These are phyloP conservation scores for Cephalotes varians DNA, from an alignment of 2,888 invertebrate genomes.

Conservation along the genomic window DNA sequence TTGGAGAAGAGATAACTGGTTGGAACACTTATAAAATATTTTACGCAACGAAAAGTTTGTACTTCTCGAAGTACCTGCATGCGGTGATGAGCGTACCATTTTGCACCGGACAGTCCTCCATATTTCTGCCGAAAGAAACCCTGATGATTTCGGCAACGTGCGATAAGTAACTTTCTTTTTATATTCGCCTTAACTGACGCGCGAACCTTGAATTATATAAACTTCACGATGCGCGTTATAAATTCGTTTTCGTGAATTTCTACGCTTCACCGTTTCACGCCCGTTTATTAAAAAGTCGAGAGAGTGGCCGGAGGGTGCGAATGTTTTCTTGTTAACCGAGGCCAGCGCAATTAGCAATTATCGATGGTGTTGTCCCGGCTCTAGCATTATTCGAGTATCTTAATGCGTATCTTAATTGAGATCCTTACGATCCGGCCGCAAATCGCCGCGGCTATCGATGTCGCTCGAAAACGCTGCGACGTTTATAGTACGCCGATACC, in stretches of 20 bases:
- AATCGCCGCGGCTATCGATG: background rate
- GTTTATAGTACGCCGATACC: conserved; percentile 6
- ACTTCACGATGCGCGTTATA: background rate
- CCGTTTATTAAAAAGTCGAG: conserved; percentile 26
- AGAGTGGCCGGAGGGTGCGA: background rate
- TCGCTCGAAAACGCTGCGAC: conserved; percentile 1
- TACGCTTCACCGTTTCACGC: background rate
- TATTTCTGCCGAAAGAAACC: conserved; percentile 19
- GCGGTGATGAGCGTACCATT: background rate
- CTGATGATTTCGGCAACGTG: conserved; percentile 12
- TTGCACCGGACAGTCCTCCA: background rate
- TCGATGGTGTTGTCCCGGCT: background rate
- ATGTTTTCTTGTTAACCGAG: background rate
- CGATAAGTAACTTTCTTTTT: conserved; percentile 30
- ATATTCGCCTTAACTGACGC: background rate
- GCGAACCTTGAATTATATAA: conserved; percentile 8
- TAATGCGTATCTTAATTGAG: conserved; percentile 36
- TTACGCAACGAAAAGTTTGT: background rate
- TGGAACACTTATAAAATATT: conserved; percentile 3
- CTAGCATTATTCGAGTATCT: background rate
- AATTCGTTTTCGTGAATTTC: background rate
- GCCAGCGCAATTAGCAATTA: conserved; percentile 26
- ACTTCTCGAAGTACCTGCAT: background rate
- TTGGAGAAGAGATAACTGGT: conserved; percentile 22
- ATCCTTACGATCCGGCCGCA: conserved; percentile 5